Conservation (phyloP, 2,113 vertebrate species). For the Eptatretus burgeri region DNA sequence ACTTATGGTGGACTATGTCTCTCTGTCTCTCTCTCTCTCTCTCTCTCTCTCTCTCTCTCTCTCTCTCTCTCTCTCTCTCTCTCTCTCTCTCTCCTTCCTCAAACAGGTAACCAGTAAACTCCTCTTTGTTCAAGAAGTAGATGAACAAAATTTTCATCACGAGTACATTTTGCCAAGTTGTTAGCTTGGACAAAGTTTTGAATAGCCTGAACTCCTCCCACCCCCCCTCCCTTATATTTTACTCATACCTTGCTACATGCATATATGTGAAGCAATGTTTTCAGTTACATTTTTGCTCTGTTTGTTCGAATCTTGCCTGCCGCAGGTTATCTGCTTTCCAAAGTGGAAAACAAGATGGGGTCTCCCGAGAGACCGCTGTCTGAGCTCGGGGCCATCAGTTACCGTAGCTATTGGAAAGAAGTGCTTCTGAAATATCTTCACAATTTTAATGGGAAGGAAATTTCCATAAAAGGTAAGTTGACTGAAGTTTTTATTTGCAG, state of each 20-base stretch:
- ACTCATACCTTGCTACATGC: not conserved
- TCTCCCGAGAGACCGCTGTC: conserved; percentile 78
- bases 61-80: too few relatives aligned
- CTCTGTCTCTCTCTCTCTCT: too few relatives aligned
- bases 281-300: not conserved
- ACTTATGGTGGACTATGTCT: too few relatives aligned
- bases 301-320: not conserved
- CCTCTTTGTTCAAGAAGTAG: too few relatives aligned
- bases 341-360: conserved; percentile 89
- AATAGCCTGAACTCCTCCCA: not conserved
- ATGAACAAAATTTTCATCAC: too few relatives aligned
- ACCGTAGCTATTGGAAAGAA: conserved; percentile 98
- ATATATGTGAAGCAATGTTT: not conserved
- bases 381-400: conserved; percentile 85
- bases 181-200: not conserved
- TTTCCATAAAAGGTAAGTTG: conserved; percentile 75
- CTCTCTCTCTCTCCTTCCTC: too few relatives aligned
- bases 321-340: conserved; percentile 74
- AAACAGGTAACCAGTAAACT: too few relatives aligned
- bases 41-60: too few relatives aligned
- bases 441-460: conserved; percentile 95
- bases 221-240: not conserved
- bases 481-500: not conserved
- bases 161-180: not conserved
- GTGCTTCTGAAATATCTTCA: conserved; percentile 74